Percentiles rank a stretch among this genome's conserved stretches.
These are phyloP conservation scores for Neuroterus valhalla DNA, from an alignment of 1,140 invertebrate genomes.

Conservation along the genomic window DNA sequence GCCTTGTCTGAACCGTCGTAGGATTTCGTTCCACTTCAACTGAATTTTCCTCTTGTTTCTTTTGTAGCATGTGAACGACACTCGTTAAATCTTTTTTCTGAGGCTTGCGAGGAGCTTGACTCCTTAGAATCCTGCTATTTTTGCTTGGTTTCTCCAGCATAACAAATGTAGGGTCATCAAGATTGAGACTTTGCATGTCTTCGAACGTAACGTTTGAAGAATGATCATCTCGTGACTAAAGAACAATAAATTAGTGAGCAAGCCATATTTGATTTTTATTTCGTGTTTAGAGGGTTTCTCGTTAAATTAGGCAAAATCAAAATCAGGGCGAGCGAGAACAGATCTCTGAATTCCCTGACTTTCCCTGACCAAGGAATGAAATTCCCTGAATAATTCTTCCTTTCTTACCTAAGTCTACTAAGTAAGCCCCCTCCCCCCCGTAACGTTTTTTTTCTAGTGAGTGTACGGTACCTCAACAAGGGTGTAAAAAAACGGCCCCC, in stretches of 20 bases:
- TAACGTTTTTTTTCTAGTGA: too few relatives aligned
- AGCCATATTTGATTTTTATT: not conserved
- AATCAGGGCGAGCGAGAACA: too few relatives aligned
- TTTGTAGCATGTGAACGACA: slow-evolving; percentile 73
- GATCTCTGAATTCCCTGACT: too few relatives aligned
- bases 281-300: not conserved
- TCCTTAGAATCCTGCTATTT: slow-evolving; percentile 66
- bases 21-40: slow-evolving; percentile 31
- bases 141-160: slow-evolving; percentile 53
- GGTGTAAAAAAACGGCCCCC: too few relatives aligned
- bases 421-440: too few relatives aligned
- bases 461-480: too few relatives aligned
- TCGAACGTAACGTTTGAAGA: not conserved
- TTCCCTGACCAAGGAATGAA: too few relatives aligned
- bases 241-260: slow-evolving; percentile 15
- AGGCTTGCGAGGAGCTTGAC: slow-evolving; percentile 60
- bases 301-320: too few relatives aligned
- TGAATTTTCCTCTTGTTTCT: slow-evolving; percentile 62
- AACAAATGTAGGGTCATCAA: slow-evolving; percentile 23
- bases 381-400: too few relatives aligned
- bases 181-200: not conserved
- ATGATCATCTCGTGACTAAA: slow-evolving; percentile 29
- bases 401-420: too few relatives aligned
- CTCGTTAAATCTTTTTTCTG: slow-evolving; percentile 78
- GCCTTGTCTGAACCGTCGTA: not conserved